Percentiles rank a stretch among this genome's conserved stretches.
Evolutionary conservation across 2,888 invertebrate species (phyloP).

Genomic region (Eristalis tenax): DNA sequence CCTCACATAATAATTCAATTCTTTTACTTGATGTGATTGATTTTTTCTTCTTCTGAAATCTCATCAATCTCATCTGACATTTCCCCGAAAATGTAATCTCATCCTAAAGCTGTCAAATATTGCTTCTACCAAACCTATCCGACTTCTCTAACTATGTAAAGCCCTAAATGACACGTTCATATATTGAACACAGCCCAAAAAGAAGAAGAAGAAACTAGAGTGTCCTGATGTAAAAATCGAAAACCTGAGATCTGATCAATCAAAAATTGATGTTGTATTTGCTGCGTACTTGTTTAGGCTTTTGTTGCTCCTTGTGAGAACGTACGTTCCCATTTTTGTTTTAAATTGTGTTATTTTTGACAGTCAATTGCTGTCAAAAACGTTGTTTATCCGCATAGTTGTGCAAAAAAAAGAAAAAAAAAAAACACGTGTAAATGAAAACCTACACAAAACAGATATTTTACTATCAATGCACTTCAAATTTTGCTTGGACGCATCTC

Average conservation of each 20-base stretch:
- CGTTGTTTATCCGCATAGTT: slow-evolving; percentile 24
- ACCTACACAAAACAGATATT: slow-evolving; percentile 35
- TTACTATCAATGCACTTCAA: slow-evolving; percentile 20
- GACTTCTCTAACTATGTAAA: no score
- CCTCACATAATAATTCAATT: no score
- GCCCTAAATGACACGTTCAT: not conserved
- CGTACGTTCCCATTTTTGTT: slow-evolving; percentile 31
- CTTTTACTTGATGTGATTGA: no score
- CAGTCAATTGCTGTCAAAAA: slow-evolving; percentile 23
- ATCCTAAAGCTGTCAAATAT: no score
- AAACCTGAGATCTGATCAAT: slow-evolving; percentile 30
- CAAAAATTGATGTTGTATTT: slow-evolving; percentile 55
- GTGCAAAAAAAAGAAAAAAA: slow-evolving; percentile 4
- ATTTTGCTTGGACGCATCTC: slow-evolving; percentile 45
- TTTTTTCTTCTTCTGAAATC: no score
- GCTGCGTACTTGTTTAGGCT: slow-evolving; percentile 71
- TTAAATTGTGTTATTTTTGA: slow-evolving; percentile 13
- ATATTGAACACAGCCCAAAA: not conserved
- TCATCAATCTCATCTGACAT: no score
- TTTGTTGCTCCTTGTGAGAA: slow-evolving; percentile 73
- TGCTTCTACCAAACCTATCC: no score
- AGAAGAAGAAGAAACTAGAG: no score
- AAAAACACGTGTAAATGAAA: slow-evolving; percentile 23
- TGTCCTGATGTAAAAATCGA: no score
- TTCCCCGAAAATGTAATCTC: no score